These are phyloP conservation scores for Thymallus thymallus DNA, from an alignment of 2,113 vertebrate species.

Conservation along the genomic window DNA sequence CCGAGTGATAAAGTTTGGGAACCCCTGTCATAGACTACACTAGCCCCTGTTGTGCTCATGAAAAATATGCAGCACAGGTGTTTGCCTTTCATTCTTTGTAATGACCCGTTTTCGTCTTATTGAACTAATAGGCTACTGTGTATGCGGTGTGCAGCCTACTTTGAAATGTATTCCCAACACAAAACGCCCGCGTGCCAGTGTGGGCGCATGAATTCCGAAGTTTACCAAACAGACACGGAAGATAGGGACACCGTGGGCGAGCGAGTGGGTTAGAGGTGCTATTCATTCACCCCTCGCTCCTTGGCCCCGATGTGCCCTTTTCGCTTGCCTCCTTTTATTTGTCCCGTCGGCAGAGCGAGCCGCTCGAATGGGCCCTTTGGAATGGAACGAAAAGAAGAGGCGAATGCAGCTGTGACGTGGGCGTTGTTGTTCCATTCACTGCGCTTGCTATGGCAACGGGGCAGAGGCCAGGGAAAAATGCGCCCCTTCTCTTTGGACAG, in stretches of 20 bases:
- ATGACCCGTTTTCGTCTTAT: too few species aligned
- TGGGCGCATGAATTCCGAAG: constrained; percentile 51
- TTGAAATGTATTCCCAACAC: background rate
- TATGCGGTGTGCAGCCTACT: background rate
- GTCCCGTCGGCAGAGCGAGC: constrained; percentile 62
- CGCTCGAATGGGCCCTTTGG: constrained; percentile 76
- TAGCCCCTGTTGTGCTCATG: too few species aligned
- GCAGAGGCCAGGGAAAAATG: constrained; percentile 85
- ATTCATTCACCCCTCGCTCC: constrained; percentile 62
- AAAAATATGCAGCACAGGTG: too few species aligned
- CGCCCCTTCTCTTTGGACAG: constrained; percentile 81
- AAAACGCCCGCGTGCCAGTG: background rate
- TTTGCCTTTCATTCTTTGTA: too few species aligned
- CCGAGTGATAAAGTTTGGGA: too few species aligned
- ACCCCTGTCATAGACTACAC: too few species aligned
- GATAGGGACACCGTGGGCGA: constrained; percentile 39
- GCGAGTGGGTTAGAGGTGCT: constrained; percentile 36
- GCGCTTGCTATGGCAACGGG: constrained; percentile 92
- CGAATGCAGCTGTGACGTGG: constrained; percentile 84
- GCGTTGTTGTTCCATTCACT: constrained; percentile 89
- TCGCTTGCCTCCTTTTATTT: constrained; percentile 61
- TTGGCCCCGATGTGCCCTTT: constrained; percentile 65
- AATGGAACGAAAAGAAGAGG: constrained; percentile 69
- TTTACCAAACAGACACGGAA: constrained; percentile 68
- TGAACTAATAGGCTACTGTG: background rate